A percentile compares a stretch with the other conserved stretches of the same genome.
phyloP scores from a whole-genome alignment of 2,797 vertebrate species.

The Mormyrops attenuatus region DNA sequence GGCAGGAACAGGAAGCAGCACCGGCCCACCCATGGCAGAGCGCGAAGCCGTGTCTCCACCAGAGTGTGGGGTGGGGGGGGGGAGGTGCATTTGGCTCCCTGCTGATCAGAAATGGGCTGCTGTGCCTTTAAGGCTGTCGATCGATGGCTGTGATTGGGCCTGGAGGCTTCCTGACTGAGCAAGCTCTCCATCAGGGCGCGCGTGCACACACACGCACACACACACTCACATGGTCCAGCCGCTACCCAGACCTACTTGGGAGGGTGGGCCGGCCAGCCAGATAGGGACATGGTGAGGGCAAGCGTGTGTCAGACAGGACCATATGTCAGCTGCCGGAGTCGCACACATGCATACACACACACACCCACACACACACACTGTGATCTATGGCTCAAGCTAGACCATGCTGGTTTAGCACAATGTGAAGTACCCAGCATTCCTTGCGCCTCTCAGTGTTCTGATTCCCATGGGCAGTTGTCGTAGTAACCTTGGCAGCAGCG shows the following conservation, averaged over 20 bases:
- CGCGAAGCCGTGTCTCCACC: background rate
- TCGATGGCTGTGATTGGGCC: slow-evolving; percentile 6
- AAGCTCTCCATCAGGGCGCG: background rate
- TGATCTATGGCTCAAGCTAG: slow-evolving; percentile 43
- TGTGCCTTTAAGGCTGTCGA: background rate
- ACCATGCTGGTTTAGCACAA: slow-evolving; percentile 24
- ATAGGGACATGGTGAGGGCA: slow-evolving; percentile 13
- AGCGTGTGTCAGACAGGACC: slow-evolving; percentile 29
- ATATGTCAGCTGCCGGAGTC: slow-evolving; percentile 24
- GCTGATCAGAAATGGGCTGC: background rate
- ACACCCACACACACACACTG: slow-evolving; percentile 28
- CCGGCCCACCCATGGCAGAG: background rate
- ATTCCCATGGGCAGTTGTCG: slow-evolving; percentile 50
- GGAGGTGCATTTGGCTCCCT: background rate
- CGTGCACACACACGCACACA: background rate
- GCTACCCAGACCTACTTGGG: background rate
- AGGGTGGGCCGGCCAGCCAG: background rate
- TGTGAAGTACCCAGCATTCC: slow-evolving; percentile 48
- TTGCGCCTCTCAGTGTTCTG: slow-evolving; percentile 42
- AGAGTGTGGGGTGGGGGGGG: background rate
- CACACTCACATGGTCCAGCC: background rate
- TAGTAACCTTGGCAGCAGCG: slow-evolving; percentile 52
- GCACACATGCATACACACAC: background rate
- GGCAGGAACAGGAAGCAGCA: background rate
- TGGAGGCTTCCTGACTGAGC: background rate